Percentiles rank a stretch among this genome's conserved stretches.
Conservation (phyloP, 2,113 vertebrate genomes). For the Cichladusa arquata region DNA sequence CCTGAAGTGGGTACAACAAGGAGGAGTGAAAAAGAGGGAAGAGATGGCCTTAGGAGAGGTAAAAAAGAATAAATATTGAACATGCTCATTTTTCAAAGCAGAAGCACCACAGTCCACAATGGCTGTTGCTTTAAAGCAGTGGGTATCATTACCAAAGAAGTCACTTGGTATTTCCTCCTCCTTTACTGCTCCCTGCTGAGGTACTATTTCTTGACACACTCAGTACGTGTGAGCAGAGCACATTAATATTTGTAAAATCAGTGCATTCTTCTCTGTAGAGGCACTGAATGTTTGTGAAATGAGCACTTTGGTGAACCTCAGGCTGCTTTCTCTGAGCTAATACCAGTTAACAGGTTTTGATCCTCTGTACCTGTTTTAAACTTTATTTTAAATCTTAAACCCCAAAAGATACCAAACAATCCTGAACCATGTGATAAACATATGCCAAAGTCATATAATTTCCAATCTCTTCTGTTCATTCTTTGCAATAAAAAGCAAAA, state of each 20-base stretch:
- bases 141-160: neutral
- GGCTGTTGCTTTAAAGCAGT: neutral
- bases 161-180: neutral
- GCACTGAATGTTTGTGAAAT: neutral
- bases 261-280: neutral
- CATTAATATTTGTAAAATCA: neutral
- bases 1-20: neutral
- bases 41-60: neutral
- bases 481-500: constrained; percentile 46
- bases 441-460: constrained; percentile 14
- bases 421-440: constrained; percentile 20
- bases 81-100: neutral
- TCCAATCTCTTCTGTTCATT: constrained; percentile 26
- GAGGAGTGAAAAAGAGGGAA: neutral
- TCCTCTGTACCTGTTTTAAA: neutral
- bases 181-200: neutral
- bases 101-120: neutral
- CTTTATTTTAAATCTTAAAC: neutral
- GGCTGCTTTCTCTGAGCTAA: neutral
- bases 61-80: neutral
- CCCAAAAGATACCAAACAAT: neutral
- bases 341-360: neutral
- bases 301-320: neutral
- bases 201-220: neutral
- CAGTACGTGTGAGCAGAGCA: neutral